Evolutionary conservation across 2,888 invertebrate genomes (phyloP), one percentile per base, ranked within the genome.

Genomic region (Hypercompe scribonia): DNA sequence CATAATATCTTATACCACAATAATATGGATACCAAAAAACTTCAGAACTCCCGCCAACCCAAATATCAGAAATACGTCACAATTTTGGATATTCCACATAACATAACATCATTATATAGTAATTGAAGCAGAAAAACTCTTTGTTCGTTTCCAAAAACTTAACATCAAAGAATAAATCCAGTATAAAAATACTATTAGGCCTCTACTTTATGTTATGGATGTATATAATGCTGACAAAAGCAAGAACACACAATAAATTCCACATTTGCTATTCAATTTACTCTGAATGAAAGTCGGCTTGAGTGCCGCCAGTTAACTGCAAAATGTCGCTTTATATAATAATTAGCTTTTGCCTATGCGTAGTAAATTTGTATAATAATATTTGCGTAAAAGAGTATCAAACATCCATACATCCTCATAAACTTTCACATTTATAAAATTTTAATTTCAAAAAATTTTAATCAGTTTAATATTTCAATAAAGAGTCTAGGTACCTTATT

Each of bases 211-310:
- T 65, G 39, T 39, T 42, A 65, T 39, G 15, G 18, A 39, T 3
- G 39, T 24, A 1, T 39, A 28, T 15, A 39, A n/a, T 13, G 39
- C 65, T 50, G 15, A 54, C n/a, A 54, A 28, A n/a, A 34, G 54
- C 18, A 34, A 36, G 15, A 28, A 18, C 18, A n/a, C 36, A 50
- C 15, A 36, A 54, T 54, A 28, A 68, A 34, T 33, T 24, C 33
- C n/a, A 34, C 34, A 54, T 67, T 66, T 28, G 31, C 66, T 31
- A 66, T 50, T 68, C 34, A 68, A 68, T 11, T 34, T 68, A 34
- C n/a, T 50, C 7, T 34, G 34, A 21, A n/a, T 68, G 34, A 68
- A 68, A 68, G 68, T n/a, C 34, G 50, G 34, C 24, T 68, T 33
- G 33, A 34, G n/a, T 24, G 54, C 36, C 34, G 8, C 36, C 34